phyloP scores from a whole-genome alignment of 2,113 vertebrate genomes.

The Electrona antarctica region DNA sequence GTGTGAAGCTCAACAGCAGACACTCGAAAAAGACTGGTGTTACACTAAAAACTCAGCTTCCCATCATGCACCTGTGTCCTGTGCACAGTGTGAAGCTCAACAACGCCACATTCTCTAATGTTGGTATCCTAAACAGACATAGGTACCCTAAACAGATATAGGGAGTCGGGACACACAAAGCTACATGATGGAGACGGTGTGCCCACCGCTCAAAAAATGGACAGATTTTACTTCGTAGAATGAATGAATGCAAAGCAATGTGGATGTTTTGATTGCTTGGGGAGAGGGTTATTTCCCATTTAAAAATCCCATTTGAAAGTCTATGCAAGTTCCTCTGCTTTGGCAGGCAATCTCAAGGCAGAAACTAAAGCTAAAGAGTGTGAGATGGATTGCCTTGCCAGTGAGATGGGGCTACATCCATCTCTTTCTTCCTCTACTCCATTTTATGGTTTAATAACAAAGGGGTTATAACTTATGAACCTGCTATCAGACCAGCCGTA shows the following conservation, averaged over 20 bases:
- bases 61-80: no score
- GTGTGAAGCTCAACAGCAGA: no score
- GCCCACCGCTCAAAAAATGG: not conserved
- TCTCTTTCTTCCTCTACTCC: slow-evolving; percentile 24
- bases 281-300: not conserved
- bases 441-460: slow-evolving; percentile 55
- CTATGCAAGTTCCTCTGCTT: slow-evolving; percentile 31
- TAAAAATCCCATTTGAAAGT: slow-evolving; percentile 12
- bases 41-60: no score
- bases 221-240: not conserved
- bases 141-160: no score
- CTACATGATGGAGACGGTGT: no score
- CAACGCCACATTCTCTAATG: no score
- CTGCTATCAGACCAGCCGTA: not conserved
- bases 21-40: no score
- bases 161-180: not conserved
- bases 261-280: not conserved
- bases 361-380: slow-evolving; percentile 30
- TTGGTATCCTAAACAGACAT: no score
- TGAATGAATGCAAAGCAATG: not conserved
- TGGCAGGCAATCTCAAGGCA: slow-evolving; percentile 47
- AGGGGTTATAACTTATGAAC: slow-evolving; percentile 31
- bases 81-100: no score
- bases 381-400: slow-evolving; percentile 38
- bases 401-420: not conserved